phyloP scores from a whole-genome alignment of 2,888 invertebrate genomes.

The Rhamnusium bicolor region DNA sequence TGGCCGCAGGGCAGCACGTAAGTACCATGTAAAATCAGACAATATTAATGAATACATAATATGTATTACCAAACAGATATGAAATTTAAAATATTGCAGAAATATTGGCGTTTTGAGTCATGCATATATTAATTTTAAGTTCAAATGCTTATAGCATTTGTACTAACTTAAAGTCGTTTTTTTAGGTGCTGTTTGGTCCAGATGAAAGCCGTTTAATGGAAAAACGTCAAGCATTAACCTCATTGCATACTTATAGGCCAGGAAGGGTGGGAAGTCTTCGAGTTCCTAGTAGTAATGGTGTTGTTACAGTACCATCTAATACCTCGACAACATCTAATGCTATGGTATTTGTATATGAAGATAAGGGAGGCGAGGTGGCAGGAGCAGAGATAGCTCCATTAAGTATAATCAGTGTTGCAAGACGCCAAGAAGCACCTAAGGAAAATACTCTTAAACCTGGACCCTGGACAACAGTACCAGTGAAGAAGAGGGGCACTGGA shows the following conservation, averaged over 20 bases:
- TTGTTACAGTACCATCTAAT: constrained; percentile 53
- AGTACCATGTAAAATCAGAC: constrained; percentile 32
- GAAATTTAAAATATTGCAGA: background rate
- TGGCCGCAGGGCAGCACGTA: constrained; percentile 68
- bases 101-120: background rate
- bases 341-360: constrained; percentile 60
- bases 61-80: too few relatives aligned
- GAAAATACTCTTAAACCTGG: constrained; percentile 83
- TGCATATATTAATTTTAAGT: background rate
- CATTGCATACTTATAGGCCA: constrained; percentile 80
- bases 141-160: background rate
- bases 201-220: constrained; percentile 74
- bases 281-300: constrained; percentile 49
- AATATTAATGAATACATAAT: background rate
- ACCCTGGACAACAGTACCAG: constrained; percentile 76
- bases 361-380: constrained; percentile 61
- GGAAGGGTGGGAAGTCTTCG: constrained; percentile 73
- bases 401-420: constrained; percentile 75
- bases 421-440: constrained; percentile 73
- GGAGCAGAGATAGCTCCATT: constrained; percentile 65
- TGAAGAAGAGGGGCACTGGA: constrained; percentile 65
- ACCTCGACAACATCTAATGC: constrained; percentile 65
- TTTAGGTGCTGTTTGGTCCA: constrained; percentile 78
- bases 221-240: constrained; percentile 84
- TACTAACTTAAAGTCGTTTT: constrained; percentile 40